Evolutionary conservation across 2,113 vertebrate genomes (phyloP).

Genomic region (Elanoides forficatus): DNA sequence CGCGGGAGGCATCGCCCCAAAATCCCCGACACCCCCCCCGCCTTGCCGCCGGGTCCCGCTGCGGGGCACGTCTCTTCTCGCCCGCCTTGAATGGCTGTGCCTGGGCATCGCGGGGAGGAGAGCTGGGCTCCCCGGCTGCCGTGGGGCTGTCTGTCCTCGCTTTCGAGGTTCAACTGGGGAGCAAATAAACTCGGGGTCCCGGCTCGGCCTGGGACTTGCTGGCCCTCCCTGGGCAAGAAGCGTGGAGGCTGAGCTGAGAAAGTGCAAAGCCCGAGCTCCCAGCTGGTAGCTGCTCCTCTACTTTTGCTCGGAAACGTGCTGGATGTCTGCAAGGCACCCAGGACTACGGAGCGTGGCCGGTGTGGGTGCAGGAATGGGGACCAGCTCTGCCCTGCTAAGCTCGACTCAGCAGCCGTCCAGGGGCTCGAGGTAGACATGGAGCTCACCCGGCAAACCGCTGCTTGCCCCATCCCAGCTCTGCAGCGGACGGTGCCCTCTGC

Average conservation of each 20-base stretch:
- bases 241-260: background rate
- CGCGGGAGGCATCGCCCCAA: background rate
- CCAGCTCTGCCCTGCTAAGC: background rate
- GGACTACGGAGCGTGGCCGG: background rate
- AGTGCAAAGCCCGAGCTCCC: background rate
- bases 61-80: background rate
- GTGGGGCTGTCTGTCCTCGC: background rate
- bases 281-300: background rate
- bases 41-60: background rate
- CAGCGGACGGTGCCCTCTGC: background rate
- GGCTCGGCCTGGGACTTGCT: background rate
- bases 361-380: background rate
- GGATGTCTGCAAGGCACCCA: background rate
- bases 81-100: background rate
- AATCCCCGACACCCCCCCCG: background rate
- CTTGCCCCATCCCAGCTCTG: background rate
- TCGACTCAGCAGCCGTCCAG: background rate
- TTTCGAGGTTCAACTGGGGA: background rate
- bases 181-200: no score
- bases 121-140: background rate
- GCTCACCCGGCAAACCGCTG: background rate
- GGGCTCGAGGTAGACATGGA: background rate
- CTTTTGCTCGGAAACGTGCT: background rate
- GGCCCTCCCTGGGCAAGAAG: background rate
- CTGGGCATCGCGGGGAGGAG: no score